These are phyloP conservation scores for Zapus hudsonius DNA, from an alignment of 2,113 vertebrate genomes.

Conservation along the genomic window DNA sequence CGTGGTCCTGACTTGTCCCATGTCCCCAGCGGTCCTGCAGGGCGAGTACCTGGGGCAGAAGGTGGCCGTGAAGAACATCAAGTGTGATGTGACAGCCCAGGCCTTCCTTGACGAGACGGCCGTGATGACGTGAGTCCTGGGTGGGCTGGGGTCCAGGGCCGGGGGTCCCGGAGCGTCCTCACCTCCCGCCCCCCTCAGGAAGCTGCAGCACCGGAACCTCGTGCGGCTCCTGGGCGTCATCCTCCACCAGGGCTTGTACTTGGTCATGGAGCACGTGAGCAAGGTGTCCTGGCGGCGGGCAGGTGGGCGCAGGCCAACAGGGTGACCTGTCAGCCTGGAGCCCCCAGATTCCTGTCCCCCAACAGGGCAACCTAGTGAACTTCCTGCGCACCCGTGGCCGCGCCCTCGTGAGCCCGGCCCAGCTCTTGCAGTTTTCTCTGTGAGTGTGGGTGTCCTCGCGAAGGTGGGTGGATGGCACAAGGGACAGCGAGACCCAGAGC, in stretches of 20 bases:
- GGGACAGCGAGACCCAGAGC: not conserved
- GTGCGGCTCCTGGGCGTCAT: slow-evolving; percentile 93
- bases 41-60: slow-evolving; percentile 93
- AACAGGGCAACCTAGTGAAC: slow-evolving; percentile 90
- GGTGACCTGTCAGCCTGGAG: not conserved
- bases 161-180: not conserved
- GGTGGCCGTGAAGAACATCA: slow-evolving; percentile 96
- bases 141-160: accelerated
- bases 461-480: not conserved
- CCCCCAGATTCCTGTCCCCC: not conserved
- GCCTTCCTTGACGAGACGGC: slow-evolving; percentile 93
- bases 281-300: slow-evolving; percentile 85
- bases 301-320: not conserved
- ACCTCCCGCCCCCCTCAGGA: slow-evolving; percentile 82
- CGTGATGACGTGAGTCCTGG: slow-evolving; percentile 92
- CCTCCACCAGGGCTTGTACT: slow-evolving; percentile 92
- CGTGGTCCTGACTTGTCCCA: not conserved
- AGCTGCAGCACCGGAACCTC: slow-evolving; percentile 93
- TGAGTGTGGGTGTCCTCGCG: slow-evolving; percentile 80
- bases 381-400: slow-evolving; percentile 92
- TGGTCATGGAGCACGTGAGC: slow-evolving; percentile 95
- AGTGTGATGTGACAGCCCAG: slow-evolving; percentile 94
- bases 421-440: slow-evolving; percentile 92
- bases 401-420: slow-evolving; percentile 77
- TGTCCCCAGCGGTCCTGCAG: slow-evolving; percentile 88